Conservation (phyloP, 2,113 vertebrate genomes). For the Triplophysa siluroides region DNA sequence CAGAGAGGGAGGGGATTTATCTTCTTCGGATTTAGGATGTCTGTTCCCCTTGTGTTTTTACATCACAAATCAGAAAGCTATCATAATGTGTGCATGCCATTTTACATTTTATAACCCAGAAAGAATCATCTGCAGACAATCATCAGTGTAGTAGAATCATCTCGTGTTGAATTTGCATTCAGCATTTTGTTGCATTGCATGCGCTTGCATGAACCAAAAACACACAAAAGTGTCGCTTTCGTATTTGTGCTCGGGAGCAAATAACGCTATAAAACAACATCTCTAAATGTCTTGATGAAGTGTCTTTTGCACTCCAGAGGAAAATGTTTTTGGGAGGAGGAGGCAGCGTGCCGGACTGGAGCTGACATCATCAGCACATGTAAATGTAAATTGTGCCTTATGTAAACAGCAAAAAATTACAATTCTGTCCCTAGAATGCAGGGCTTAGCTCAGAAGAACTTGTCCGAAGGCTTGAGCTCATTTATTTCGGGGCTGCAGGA, state of each 20-base stretch:
- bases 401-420: slow-evolving; percentile 44
- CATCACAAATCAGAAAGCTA: not conserved
- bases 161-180: not conserved
- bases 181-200: slow-evolving; percentile 4
- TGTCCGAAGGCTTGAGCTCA: slow-evolving; percentile 65
- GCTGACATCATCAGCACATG: slow-evolving; percentile 68
- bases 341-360: slow-evolving; percentile 56
- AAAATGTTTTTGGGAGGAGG: slow-evolving; percentile 56
- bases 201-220: not conserved
- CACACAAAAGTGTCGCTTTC: no score
- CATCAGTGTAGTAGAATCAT: not conserved
- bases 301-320: slow-evolving; percentile 51
- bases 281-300: slow-evolving; percentile 52
- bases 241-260: not conserved
- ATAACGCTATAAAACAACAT: not conserved
- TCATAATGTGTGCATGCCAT: not conserved
- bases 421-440: slow-evolving; percentile 54
- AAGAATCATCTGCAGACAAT: not conserved
- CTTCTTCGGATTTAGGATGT: slow-evolving; percentile 26
- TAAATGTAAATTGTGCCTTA: slow-evolving; percentile 68
- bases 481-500: slow-evolving; percentile 69
- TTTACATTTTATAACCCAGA: not conserved
- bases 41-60: slow-evolving; percentile 46
- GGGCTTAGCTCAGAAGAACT: slow-evolving; percentile 64
- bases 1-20: slow-evolving; percentile 36